These are phyloP conservation scores for Psittacus erithacus DNA, from an alignment of 2,113 vertebrate species.

Conservation along the genomic window DNA sequence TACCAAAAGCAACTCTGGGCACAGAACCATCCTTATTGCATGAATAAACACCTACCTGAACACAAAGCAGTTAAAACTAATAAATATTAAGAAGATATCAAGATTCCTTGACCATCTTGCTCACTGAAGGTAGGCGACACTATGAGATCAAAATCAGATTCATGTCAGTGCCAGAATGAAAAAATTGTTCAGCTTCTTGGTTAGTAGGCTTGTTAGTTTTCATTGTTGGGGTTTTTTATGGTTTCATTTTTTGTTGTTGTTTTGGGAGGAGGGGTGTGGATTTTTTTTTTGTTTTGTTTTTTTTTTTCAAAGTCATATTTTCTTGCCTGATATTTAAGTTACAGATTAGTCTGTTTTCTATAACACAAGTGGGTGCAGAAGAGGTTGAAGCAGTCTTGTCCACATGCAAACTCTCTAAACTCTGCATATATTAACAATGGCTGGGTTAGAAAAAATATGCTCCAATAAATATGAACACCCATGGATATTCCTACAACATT, in stretches of 20 bases:
- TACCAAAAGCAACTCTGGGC: neutral
- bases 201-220: rapidly evolving
- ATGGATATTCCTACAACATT: neutral
- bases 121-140: neutral
- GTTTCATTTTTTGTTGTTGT: neutral
- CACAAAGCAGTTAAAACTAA: neutral
- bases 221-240: neutral
- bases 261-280: neutral
- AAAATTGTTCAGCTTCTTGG: neutral
- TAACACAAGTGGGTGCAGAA: neutral
- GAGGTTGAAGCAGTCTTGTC: neutral
- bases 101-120: neutral
- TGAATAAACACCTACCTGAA: neutral
- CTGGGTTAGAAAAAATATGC: neutral
- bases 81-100: neutral
- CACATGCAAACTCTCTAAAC: neutral
- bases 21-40: neutral
- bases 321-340: neutral
- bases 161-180: neutral
- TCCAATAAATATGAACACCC: neutral
- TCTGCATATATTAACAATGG: neutral
- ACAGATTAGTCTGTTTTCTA: neutral
- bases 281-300: neutral
- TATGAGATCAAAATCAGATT: neutral
- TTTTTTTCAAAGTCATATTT: neutral